Percentiles rank a stretch among this genome's conserved stretches.
Conservation (phyloP, 2,888 invertebrate genomes). For the Mechanitis messenoides region DNA sequence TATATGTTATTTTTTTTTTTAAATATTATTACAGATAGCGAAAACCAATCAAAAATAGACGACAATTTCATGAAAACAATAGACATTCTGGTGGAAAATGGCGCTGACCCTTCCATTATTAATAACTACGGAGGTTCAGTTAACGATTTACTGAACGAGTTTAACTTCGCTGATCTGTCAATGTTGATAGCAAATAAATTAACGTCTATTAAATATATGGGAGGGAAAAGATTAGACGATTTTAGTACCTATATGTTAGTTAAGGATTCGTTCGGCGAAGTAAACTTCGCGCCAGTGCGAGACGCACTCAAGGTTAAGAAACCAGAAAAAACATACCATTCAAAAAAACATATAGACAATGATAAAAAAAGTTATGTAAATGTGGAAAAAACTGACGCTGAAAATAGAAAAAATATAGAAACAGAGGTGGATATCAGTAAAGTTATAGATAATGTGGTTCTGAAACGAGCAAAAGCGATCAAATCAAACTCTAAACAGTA, state of each 20-base stretch:
- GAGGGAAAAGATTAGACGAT: conserved; percentile 23
- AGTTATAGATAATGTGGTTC: neutral
- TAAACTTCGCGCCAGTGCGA: conserved; percentile 29
- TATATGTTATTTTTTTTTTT: too few species aligned
- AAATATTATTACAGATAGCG: conserved; percentile 39
- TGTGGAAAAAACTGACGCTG: conserved; percentile 1
- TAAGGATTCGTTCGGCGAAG: conserved; percentile 38
- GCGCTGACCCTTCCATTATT: conserved; percentile 60
- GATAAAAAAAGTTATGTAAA: conserved; percentile 6
- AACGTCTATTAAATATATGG: conserved; percentile 32
- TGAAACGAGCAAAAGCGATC: neutral
- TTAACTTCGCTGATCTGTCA: conserved; percentile 45
- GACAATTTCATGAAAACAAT: conserved; percentile 55
- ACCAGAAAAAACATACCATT: neutral
- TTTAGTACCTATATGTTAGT: conserved; percentile 41
- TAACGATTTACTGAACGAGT: conserved; percentile 61
- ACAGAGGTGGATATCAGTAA: neutral
- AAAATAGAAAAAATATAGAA: neutral
- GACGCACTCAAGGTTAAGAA: conserved; percentile 4
- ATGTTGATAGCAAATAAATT: conserved; percentile 49
- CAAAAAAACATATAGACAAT: neutral
- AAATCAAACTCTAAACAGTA: neutral
- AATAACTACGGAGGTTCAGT: conserved; percentile 65
- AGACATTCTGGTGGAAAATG: conserved; percentile 53
- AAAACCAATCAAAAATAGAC: conserved; percentile 46